Conservation (phyloP, 1,140 invertebrate genomes). For the Drosophila simulans region DNA sequence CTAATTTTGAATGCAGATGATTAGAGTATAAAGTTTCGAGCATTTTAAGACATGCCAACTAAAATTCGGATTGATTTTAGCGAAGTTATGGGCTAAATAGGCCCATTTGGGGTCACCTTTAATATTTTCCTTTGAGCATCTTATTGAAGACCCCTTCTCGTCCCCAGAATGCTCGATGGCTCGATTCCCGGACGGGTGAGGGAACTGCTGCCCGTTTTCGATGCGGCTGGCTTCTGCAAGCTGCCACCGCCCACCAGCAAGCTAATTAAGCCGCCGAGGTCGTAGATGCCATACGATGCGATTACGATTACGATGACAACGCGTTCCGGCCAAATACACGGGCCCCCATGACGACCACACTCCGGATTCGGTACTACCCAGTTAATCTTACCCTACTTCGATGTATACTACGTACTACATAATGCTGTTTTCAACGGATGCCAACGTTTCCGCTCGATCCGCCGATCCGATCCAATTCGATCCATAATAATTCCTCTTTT, state of each 20-base stretch:
- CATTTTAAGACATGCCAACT: not conserved
- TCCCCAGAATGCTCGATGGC: slow-evolving; percentile 86
- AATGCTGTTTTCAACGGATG: slow-evolving; percentile 42
- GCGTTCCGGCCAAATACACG: slow-evolving; percentile 60
- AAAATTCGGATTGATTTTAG: not conserved
- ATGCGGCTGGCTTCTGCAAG: slow-evolving; percentile 91
- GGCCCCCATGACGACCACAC: slow-evolving; percentile 23
- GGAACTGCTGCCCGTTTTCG: slow-evolving; percentile 92
- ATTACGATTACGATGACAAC: slow-evolving; percentile 23
- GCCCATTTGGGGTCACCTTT: not conserved
- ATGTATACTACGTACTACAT: slow-evolving; percentile 27
- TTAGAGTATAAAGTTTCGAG: not conserved
- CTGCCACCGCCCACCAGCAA: slow-evolving; percentile 91
- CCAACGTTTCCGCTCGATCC: slow-evolving; percentile 58
- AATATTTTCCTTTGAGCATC: not conserved
- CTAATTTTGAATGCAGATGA: not conserved
- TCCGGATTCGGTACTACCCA: slow-evolving; percentile 26
- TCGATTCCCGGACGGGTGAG: slow-evolving; percentile 89
- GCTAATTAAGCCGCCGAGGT: slow-evolving; percentile 89
- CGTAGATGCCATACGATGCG: slow-evolving; percentile 41
- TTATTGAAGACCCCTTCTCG: not conserved
- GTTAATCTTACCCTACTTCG: slow-evolving; percentile 19
- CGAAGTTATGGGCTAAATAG: not conserved
- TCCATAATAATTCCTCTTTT: slow-evolving; percentile 75
- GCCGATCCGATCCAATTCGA: slow-evolving; percentile 36